These are phyloP conservation scores for Atopsyche davidsoni DNA, from an alignment of 1,140 invertebrate genomes.

Conservation along the genomic window DNA sequence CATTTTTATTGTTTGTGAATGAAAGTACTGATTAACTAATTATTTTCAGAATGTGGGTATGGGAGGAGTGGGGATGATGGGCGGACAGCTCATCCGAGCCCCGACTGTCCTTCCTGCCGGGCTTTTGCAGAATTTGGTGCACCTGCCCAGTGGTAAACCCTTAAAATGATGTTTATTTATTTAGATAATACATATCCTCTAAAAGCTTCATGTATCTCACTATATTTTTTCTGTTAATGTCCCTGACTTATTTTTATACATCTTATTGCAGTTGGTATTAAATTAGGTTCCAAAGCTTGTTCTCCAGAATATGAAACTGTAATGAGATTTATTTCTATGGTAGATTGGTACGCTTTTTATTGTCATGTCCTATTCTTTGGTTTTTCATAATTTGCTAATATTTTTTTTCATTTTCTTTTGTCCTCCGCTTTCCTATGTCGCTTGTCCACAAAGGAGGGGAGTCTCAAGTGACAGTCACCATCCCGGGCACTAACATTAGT, in stretches of 20 bases:
- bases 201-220: no score
- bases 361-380: constrained; percentile 16
- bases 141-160: constrained; percentile 42
- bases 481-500: constrained; percentile 54
- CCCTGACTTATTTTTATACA: no score
- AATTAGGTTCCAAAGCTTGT: no score
- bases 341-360: constrained; percentile 29
- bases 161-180: no score
- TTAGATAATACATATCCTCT: no score
- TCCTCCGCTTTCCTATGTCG: constrained; percentile 14
- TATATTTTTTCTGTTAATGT: no score
- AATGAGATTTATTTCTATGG: no score
- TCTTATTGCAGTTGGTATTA: no score
- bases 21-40: no score
- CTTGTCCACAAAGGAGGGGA: constrained; percentile 37
- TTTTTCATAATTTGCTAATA: constrained; percentile 27
- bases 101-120: constrained; percentile 48
- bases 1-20: no score
- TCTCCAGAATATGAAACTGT: no score
- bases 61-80: constrained; percentile 45
- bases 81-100: constrained; percentile 60
- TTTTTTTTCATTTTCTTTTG: constrained; percentile 31
- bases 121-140: constrained; percentile 52
- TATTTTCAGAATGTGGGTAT: constrained; percentile 45
- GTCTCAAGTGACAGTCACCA: constrained; percentile 47